phyloP scores from a whole-genome alignment of 1,140 invertebrate species.

The Pteromalus puparum region DNA sequence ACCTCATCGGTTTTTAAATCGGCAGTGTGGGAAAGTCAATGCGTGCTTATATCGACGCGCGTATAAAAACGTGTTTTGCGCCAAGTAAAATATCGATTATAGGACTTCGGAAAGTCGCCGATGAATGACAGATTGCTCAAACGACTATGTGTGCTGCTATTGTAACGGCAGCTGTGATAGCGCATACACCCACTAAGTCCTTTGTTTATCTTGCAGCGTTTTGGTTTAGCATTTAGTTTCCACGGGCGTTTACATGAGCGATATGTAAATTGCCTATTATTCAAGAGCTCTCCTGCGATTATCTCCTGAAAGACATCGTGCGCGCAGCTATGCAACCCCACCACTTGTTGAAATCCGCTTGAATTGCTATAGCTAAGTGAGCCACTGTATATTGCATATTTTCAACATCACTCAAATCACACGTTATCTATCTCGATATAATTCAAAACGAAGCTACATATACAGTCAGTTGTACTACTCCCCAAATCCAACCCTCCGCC shows the following conservation, averaged over 20 bases:
- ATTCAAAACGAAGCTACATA: neutral
- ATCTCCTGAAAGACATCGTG: neutral
- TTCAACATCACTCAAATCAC: neutral
- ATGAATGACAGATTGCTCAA: conserved; percentile 10
- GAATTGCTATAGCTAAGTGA: neutral
- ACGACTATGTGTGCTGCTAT: neutral
- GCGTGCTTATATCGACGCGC: neutral
- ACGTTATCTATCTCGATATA: neutral
- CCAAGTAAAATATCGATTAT: conserved; percentile 29
- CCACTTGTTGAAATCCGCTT: neutral
- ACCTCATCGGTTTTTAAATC: conserved; percentile 45
- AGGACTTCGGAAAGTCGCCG: neutral
- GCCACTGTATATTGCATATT: neutral
- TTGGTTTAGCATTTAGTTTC: neutral
- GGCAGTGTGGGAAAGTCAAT: conserved; percentile 42
- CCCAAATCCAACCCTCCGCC: no score
- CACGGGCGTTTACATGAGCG: neutral
- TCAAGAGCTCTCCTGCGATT: neutral
- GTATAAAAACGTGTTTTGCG: conserved; percentile 13
- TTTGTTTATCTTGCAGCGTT: neutral
- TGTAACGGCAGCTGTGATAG: neutral
- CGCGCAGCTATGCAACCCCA: neutral
- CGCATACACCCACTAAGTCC: neutral
- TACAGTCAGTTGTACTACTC: no score
- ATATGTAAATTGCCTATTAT: neutral